Evolutionary conservation across 1,140 invertebrate species (phyloP).

Genomic region (Macrobrachium nipponense): DNA sequence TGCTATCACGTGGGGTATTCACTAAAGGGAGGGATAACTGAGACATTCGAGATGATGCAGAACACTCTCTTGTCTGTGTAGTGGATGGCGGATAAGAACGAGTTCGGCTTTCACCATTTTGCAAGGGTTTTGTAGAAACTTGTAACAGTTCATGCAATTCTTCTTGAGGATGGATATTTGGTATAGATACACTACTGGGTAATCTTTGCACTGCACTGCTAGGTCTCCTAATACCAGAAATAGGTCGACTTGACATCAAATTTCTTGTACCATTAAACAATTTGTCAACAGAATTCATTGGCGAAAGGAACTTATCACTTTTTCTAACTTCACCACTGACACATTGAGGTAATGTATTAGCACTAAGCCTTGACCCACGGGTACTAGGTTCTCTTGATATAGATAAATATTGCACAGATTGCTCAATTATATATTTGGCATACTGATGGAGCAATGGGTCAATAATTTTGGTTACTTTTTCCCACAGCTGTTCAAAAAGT

Average conservation of each 20-base stretch:
- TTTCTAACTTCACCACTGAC: conserved; percentile 33
- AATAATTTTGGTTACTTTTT: conserved; percentile 39
- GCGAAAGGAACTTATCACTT: conserved; percentile 6
- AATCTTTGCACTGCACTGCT: conserved; percentile 43
- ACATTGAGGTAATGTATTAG: conserved; percentile 24
- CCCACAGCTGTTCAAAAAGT: conserved; percentile 53
- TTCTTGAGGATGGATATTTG: conserved; percentile 33
- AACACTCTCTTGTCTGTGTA: conserved; percentile 26
- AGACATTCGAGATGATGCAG: conserved; percentile 29
- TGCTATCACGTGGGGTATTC: conserved; percentile 32
- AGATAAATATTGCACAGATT: conserved; percentile 52
- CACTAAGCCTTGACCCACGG: conserved; percentile 33
- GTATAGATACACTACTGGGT: neutral
- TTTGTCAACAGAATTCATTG: conserved; percentile 20
- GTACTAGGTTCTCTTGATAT: conserved; percentile 49
- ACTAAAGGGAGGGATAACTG: conserved; percentile 42
- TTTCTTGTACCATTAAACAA: conserved; percentile 19
- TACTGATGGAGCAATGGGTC: conserved; percentile 53
- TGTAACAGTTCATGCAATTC: conserved; percentile 43
- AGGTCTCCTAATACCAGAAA: conserved; percentile 27
- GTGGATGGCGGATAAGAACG: conserved; percentile 22
- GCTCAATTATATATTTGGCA: conserved; percentile 55
- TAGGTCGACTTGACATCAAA: conserved; percentile 8
- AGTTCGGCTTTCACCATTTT: conserved; percentile 25
- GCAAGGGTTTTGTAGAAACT: conserved; percentile 35